Percentiles rank a stretch among this genome's conserved stretches.
phyloP scores from a whole-genome alignment of 2,888 invertebrate genomes.

The Hyposoter dolosus region DNA sequence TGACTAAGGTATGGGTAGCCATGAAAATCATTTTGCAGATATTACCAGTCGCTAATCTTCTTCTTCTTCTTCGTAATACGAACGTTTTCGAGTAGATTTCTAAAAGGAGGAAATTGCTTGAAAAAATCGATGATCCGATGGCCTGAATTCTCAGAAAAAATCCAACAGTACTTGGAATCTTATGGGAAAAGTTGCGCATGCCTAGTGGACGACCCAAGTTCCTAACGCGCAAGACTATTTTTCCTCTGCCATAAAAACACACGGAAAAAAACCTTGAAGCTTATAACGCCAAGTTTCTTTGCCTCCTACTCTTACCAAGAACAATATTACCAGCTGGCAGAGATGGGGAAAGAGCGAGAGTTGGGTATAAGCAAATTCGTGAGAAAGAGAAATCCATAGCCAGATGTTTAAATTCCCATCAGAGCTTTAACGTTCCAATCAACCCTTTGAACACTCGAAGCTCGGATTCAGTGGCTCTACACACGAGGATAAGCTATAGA shows the following conservation, averaged over 20 bases:
- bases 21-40: background rate
- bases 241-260: background rate
- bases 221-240: slow-evolving; percentile 19
- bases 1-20: background rate
- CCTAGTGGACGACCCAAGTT: background rate
- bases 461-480: slow-evolving; percentile 14
- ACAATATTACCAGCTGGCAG: background rate
- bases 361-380: background rate
- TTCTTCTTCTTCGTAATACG: too few species aligned
- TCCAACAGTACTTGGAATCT: background rate
- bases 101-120: background rate
- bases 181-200: background rate
- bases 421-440: background rate
- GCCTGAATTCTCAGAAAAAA: slow-evolving; percentile 20
- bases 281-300: background rate
- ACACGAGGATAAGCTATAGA: slow-evolving; percentile 30
- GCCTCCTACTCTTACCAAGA: background rate
- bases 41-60: background rate
- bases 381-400: slow-evolving; percentile 11
- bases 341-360: background rate
- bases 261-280: background rate
- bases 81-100: background rate
- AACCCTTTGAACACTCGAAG: background rate
- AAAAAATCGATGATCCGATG: slow-evolving; percentile 50
- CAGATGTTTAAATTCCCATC: slow-evolving; percentile 48